Evolutionary conservation across 2,113 vertebrate genomes (phyloP), one percentile per base, ranked within the genome.

Genomic region (Chaenogobius annularis): DNA sequence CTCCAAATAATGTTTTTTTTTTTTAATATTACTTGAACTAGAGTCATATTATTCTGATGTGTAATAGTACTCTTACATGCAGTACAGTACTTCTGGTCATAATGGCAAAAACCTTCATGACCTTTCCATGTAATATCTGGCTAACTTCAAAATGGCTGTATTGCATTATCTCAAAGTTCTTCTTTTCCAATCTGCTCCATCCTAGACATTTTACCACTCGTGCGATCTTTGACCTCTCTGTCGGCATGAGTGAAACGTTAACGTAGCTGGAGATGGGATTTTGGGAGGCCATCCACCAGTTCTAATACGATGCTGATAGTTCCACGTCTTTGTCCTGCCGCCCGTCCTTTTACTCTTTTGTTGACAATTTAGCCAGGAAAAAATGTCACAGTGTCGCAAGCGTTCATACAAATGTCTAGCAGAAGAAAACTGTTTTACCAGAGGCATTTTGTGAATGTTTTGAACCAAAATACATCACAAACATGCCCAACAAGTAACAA

Each of bases 271-370:
- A 48, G 68, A 62, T 70, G 77, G 65, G 50, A 73, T 58, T 61
- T 68, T 72, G 47, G 1, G n/a, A 22, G 37, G 44, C 68, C 43
- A 46, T 37, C 56, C 19, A 7, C 46, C 70, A 72, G 37, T 61
- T 70, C 58, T 70, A 20, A 64, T 64, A 65, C 55, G 17, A 14
- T 77, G 72, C 70, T 68, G 68, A 77, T 66, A 73, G 55, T 68
- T 52, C n/a, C 66, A 72, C 44, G 83, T 75, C 65, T 84, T 83
- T 68, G 47, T 22, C 79, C 77, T 77, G 77, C 47, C 66, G 76
- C 75, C 75, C 77, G 67, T 77, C 63, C 82, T 74, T 70, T 17
- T n/a, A 68, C 66, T 43, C 65, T 55, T 76, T 66, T 66, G 74
- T 84, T 69, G 67, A 62, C 19, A 23, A 14, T 47, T 75, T 70